Percentiles rank a stretch among this genome's conserved stretches.
phyloP scores from a whole-genome alignment of 2,113 vertebrate species.

The Brachionichthys hirsutus region DNA sequence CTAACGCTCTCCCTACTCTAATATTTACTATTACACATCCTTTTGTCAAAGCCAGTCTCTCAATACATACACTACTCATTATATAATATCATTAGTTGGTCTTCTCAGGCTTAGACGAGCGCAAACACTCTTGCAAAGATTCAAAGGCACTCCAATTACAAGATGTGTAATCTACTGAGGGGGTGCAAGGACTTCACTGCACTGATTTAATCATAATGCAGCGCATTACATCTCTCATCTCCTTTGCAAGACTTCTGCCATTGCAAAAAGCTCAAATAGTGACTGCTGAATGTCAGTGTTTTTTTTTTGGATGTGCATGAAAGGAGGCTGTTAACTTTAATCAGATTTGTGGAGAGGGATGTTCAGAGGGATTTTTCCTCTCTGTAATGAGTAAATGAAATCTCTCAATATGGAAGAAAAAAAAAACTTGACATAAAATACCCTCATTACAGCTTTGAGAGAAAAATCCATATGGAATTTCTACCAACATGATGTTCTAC shows the following conservation, averaged over 20 bases:
- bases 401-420: not conserved
- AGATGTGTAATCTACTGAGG: constrained; percentile 2
- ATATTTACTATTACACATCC: constrained; percentile 65
- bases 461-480: not conserved
- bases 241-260: constrained; percentile 21
- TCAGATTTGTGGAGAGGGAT: constrained; percentile 16
- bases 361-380: constrained; percentile 3
- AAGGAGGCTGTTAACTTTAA: constrained; percentile 37
- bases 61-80: constrained; percentile 36
- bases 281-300: constrained; percentile 92
- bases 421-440: constrained; percentile 25
- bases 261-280: constrained; percentile 77
- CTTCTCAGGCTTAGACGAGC: constrained; percentile 17
- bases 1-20: constrained; percentile 47
- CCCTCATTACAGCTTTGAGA: not conserved
- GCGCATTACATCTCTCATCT: constrained; percentile 23
- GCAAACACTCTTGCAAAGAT: constrained; percentile 15
- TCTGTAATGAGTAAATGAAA: constrained; percentile 28
- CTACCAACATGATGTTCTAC: constrained; percentile 56
- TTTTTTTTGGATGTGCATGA: constrained; percentile 48
- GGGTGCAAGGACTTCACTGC: constrained; percentile 14
- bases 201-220: constrained; percentile 53
- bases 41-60: constrained; percentile 48
- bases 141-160: constrained; percentile 18
- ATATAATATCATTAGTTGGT: constrained; percentile 27